Conservation (phyloP, 2,888 invertebrate species). For the Charanyca ferruginea region DNA sequence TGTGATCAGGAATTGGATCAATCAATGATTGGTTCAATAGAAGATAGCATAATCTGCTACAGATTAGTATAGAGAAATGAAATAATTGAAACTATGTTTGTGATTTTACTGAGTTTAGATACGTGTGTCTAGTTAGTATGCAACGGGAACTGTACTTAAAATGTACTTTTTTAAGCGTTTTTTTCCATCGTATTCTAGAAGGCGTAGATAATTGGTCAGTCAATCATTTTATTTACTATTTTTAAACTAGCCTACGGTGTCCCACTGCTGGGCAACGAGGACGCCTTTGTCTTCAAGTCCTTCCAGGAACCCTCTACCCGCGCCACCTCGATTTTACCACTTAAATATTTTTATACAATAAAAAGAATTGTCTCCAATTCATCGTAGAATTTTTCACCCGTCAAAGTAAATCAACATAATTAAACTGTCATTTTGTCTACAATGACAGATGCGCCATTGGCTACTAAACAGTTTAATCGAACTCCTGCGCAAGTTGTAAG, state of each 20-base stretch:
- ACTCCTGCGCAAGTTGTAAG: not conserved
- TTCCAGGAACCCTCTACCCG: no score
- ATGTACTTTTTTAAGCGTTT: not conserved
- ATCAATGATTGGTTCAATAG: slow-evolving; percentile 45
- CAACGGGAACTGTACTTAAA: slow-evolving; percentile 1
- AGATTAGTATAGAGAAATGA: slow-evolving; percentile 35
- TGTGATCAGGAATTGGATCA: slow-evolving; percentile 43
- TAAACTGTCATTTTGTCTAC: slow-evolving; percentile 6
- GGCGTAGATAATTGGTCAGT: no score
- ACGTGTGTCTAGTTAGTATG: slow-evolving; percentile 25
- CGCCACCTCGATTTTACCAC: no score
- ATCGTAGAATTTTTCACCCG: not conserved
- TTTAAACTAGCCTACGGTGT: no score
- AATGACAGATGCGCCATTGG: slow-evolving; percentile 5
- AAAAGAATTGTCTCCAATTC: no score
- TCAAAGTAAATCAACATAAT: not conserved
- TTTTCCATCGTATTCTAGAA: not conserved
- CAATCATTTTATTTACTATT: no score
- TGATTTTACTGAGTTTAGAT: slow-evolving; percentile 34
- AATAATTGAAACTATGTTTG: slow-evolving; percentile 30
- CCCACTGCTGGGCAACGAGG: no score
- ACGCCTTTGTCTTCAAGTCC: no score
- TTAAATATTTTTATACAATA: no score
- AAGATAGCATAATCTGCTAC: slow-evolving; percentile 24
- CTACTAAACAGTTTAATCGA: slow-evolving; percentile 17